A percentile compares a stretch with the other conserved stretches of the same genome.
Conservation (phyloP, 2,113 vertebrate species). For the Ptychochromis oligacanthus region DNA sequence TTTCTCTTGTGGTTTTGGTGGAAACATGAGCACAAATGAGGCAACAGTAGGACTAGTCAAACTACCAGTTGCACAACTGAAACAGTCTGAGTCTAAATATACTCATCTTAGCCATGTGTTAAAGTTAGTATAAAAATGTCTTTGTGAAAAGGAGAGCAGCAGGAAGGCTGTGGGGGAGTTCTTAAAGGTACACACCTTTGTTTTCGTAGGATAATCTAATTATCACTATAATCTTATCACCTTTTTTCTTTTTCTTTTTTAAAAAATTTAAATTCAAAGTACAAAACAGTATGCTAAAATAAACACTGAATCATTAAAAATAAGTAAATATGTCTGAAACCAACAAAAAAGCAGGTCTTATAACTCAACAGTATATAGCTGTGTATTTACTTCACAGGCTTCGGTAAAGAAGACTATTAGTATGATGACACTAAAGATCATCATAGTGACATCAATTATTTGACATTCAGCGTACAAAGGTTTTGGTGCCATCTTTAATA, state of each 20-base stretch:
- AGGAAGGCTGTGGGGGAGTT: constrained; percentile 21
- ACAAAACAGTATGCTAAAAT: neutral
- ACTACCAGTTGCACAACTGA: constrained; percentile 68
- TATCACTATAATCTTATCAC: too few species aligned
- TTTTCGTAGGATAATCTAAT: neutral
- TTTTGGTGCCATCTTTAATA: too few species aligned
- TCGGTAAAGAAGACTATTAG: too few species aligned
- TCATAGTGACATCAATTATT: neutral
- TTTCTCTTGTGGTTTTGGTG: constrained; percentile 59
- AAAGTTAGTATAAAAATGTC: constrained; percentile 48
- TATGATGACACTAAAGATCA: too few species aligned
- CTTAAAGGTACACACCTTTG: constrained; percentile 16
- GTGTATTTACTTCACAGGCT: neutral
- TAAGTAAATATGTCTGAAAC: too few species aligned
- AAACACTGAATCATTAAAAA: neutral
- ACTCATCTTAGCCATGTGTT: constrained; percentile 34
- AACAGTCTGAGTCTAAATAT: constrained; percentile 67
- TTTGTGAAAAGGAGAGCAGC: constrained; percentile 34
- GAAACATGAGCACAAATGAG: constrained; percentile 62
- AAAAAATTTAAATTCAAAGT: neutral
- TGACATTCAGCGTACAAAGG: neutral
- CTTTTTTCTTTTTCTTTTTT: neutral
- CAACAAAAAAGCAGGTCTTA: neutral
- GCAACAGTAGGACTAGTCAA: constrained; percentile 55
- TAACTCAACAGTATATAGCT: neutral